Evolutionary conservation across 1,140 invertebrate species (phyloP).

Genomic region (Camponotus vicinus): DNA sequence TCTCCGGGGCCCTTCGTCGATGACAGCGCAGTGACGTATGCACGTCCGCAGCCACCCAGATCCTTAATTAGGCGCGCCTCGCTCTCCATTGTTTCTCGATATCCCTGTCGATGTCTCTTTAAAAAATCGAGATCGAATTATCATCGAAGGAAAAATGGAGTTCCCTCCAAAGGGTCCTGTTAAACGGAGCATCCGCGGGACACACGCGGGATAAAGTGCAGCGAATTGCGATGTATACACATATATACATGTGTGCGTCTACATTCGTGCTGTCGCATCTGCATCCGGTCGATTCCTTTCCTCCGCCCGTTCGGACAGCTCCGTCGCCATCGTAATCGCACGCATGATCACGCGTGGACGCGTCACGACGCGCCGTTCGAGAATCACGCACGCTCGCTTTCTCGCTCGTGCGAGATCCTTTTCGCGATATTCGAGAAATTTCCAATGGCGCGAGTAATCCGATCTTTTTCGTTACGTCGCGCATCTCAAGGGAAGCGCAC

Average conservation of each 20-base stretch:
- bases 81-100: neutral
- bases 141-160: too few relatives aligned
- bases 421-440: constrained; percentile 9
- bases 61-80: constrained; percentile 17
- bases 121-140: neutral
- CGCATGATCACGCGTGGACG: neutral
- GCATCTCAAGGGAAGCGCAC: neutral
- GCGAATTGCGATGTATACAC: too few relatives aligned
- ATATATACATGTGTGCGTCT: too few relatives aligned
- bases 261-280: neutral
- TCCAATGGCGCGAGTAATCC: neutral
- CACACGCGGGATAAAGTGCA: too few relatives aligned
- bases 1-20: constrained; percentile 8
- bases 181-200: too few relatives aligned
- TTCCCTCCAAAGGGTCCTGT: too few relatives aligned
- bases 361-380: neutral
- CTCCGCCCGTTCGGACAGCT: neutral
- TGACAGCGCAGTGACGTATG: constrained; percentile 44
- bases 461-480: neutral
- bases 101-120: neutral
- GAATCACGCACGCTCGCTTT: neutral
- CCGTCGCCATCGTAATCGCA: neutral
- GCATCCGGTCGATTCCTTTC: constrained; percentile 9
- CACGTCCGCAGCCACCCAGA: neutral
- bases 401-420: neutral